phyloP scores from a whole-genome alignment of 2,797 vertebrate genomes.

The Anguilla obscura region DNA sequence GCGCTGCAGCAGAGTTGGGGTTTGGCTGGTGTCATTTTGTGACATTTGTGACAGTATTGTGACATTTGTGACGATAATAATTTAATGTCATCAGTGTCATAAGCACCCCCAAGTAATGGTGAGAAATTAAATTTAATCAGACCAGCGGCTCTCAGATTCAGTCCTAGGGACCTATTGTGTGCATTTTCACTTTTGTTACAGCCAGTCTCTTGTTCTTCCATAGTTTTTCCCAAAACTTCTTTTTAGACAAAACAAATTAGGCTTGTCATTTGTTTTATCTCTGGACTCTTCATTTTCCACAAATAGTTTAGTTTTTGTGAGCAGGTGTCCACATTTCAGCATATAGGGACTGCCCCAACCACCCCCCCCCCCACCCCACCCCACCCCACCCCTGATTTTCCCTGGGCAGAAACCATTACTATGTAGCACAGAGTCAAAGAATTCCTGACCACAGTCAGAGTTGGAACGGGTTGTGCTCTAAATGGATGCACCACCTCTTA shows the following conservation, averaged over 20 bases:
- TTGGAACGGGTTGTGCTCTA: not conserved
- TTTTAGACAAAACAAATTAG: too few species aligned
- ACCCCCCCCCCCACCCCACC: not conserved
- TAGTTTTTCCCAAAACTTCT: not conserved
- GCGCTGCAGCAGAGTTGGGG: not conserved
- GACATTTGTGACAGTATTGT: not conserved
- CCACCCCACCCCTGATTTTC: not conserved
- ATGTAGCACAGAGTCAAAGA: not conserved
- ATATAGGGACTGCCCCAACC: too few species aligned
- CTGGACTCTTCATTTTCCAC: not conserved
- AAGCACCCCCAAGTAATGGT: too few species aligned
- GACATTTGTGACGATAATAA: not conserved
- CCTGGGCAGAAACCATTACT: not conserved
- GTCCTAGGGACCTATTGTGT: too few species aligned
- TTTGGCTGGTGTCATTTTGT: not conserved
- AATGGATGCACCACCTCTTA: not conserved
- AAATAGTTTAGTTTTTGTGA: not conserved
- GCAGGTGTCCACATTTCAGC: not conserved
- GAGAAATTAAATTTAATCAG: too few species aligned
- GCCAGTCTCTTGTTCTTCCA: not conserved
- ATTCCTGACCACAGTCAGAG: not conserved
- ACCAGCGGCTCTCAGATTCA: too few species aligned
- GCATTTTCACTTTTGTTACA: too few species aligned
- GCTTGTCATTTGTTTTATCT: too few species aligned
- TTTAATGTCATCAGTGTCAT: too few species aligned